phyloP scores from a whole-genome alignment of 2,888 invertebrate genomes.

The Philopedon plagiatum region DNA sequence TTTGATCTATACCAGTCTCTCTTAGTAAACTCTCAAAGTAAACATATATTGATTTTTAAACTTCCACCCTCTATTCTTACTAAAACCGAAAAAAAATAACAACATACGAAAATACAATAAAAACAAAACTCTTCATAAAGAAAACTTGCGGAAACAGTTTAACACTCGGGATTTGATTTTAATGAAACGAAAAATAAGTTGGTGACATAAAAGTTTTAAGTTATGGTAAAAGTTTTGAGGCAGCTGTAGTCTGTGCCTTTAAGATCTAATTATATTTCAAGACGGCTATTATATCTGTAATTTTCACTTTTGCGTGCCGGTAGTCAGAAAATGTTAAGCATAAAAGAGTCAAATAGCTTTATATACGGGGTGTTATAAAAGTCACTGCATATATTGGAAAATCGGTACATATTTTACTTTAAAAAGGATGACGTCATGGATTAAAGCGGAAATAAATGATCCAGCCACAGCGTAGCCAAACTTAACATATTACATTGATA shows the following conservation, averaged over 20 bases:
- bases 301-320: background rate
- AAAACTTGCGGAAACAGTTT: background rate
- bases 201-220: slow-evolving; percentile 12
- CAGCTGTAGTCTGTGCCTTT: slow-evolving; percentile 1
- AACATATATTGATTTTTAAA: background rate
- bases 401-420: too few relatives aligned
- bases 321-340: background rate
- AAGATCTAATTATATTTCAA: slow-evolving; percentile 6
- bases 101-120: background rate
- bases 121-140: background rate
- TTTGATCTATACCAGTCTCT: too few relatives aligned
- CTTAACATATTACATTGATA: too few relatives aligned
- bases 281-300: background rate
- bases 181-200: background rate
- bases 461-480: too few relatives aligned
- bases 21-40: too few relatives aligned
- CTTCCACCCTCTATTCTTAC: background rate
- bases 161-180: background rate
- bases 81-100: background rate
- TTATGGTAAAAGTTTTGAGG: slow-evolving; percentile 13
- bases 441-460: too few relatives aligned
- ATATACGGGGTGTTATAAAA: too few relatives aligned
- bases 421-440: too few relatives aligned
- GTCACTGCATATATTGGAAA: too few relatives aligned
- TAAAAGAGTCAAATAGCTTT: background rate